Conservation (phyloP, 35 echinoderm and acorn worm species). For the Lytechinus pictus region DNA sequence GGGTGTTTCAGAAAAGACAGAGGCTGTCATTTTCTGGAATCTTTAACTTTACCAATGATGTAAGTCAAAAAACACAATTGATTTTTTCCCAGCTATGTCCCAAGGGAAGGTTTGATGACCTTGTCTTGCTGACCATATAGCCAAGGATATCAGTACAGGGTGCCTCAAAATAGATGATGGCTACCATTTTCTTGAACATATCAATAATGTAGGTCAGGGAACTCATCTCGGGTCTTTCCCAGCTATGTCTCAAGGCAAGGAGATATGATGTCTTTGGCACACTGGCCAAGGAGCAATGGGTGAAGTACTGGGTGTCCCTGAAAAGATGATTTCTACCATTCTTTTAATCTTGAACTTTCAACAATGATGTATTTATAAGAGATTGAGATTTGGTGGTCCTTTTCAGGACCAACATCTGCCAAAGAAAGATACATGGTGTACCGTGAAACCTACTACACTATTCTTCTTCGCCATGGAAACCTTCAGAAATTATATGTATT, state of each 20-base stretch:
- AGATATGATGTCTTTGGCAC: background rate
- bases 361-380: too few relatives aligned
- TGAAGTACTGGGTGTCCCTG: background rate
- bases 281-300: background rate
- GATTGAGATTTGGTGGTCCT: too few relatives aligned
- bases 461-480: too few relatives aligned
- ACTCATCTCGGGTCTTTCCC: slow-evolving; percentile 3
- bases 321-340: background rate
- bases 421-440: too few relatives aligned
- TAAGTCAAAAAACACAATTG: background rate
- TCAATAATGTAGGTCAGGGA: background rate
- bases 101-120: background rate
- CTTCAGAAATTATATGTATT: too few relatives aligned
- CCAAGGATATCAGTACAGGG: background rate
- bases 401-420: too few relatives aligned
- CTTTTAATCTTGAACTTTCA: too few relatives aligned
- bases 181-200: background rate
- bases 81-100: background rate
- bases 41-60: too few relatives aligned
- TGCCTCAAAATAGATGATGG: background rate
- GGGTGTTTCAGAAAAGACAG: background rate
- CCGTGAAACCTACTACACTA: too few relatives aligned
- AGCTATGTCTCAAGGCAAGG: background rate
- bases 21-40: too few relatives aligned
- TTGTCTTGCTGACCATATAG: background rate